Percentiles rank a stretch among this genome's conserved stretches.
phyloP scores from a whole-genome alignment of 30 jellyfish, hydroid and myxozoan species.

The Aurelia sp. region DNA sequence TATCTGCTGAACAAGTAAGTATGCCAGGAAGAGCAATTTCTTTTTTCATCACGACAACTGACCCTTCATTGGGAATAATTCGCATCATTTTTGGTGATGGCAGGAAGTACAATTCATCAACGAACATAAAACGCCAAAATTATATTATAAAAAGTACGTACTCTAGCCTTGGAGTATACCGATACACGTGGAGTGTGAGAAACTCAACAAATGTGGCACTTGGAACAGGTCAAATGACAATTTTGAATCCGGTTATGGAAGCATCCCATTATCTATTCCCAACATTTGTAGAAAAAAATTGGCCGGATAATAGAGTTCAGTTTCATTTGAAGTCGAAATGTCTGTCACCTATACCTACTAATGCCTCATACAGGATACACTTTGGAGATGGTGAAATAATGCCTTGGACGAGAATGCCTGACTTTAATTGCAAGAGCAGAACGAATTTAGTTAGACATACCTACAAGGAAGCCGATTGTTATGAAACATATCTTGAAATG shows the following conservation, averaged over 20 bases:
- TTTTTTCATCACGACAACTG: background rate
- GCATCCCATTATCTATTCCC: background rate
- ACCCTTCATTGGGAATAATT: background rate
- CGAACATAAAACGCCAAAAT: background rate
- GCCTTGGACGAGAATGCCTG: constrained; percentile 26
- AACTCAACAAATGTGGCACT: background rate
- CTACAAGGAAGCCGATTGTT: constrained; percentile 49
- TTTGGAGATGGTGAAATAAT: constrained; percentile 55
- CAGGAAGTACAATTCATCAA: background rate
- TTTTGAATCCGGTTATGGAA: constrained; percentile 8
- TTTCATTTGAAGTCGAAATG: background rate
- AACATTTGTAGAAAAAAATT: background rate
- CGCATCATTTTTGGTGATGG: background rate
- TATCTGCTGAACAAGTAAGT: constrained; percentile 3
- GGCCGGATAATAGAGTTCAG: constrained; percentile 26
- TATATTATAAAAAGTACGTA: background rate
- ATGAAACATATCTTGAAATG: constrained; percentile 18
- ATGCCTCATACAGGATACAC: constrained; percentile 14
- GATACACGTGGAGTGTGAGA: constrained; percentile 9
- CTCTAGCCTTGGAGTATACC: background rate
- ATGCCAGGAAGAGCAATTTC: background rate
- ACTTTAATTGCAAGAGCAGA: background rate
- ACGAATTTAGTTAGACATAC: constrained; percentile 21
- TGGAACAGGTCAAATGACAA: constrained; percentile 29
- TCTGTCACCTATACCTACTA: background rate